Evolutionary conservation across 2,888 invertebrate genomes (phyloP), one percentile per base, ranked within the genome.

Genomic region (Catonia carolina): DNA sequence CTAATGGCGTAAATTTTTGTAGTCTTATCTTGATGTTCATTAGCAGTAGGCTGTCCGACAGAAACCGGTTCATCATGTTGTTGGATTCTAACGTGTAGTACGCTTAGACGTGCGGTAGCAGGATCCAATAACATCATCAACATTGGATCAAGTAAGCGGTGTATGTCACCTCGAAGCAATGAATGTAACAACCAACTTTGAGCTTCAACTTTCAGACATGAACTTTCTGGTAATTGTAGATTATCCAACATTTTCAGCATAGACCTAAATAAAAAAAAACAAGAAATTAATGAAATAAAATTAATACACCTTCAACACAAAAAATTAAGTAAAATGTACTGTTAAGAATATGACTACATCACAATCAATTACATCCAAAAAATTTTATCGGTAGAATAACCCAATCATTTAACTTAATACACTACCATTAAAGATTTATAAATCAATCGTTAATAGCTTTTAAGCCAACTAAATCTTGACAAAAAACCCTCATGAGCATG

Each of bases 81-180:
- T 54, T 79, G 75, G 20, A 84, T 77, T 67, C 82, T 82, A 4
- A 84, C 79, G 64, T 89, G 85, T 12, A 85, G 78, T n/a, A 90
- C 84, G 31, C 87, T 85, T 61, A 89, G 81, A n/a, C 89, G 77
- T 53, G 89, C 86, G 0, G 91, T 89, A 60, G 84, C 85, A 0
- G 88, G 82, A 61, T 87, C 83, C 20, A 93, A 74, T 17, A 93
- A 74, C 72, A 89, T 86, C 60, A 82, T 75, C 54, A 89, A 74
- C 4, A 90, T 73, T 0, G 90, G 89, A 67, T 89, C 88, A 22
- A 93, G 77, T 10, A 93, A 77, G 1, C 89, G 77, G 0, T 84
- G 80, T 55, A 90, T 77, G 68, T 93, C 92, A 12, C 87, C 87
- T 31, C 86, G 79, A 50, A 86, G 74, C 3, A 92, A 74, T 20